Percentiles rank a stretch among this genome's conserved stretches.
These are phyloP conservation scores for Harpegnathos saltator DNA, from an alignment of 1,140 invertebrate species.

Conservation along the genomic window DNA sequence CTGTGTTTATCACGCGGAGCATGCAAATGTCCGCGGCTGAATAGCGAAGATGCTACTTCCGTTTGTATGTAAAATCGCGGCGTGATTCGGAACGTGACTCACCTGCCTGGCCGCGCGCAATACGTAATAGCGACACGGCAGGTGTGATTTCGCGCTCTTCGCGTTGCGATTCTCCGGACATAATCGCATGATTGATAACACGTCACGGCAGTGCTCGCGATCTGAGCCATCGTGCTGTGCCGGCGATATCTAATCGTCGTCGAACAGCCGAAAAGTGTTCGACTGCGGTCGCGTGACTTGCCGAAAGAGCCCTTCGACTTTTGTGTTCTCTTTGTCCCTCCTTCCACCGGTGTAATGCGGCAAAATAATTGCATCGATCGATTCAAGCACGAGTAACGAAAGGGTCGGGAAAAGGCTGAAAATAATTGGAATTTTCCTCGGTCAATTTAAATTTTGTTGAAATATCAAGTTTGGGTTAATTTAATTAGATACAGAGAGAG, in stretches of 20 bases:
- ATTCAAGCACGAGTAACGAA: no score
- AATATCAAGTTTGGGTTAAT: not conserved
- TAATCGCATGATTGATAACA: slow-evolving; percentile 47
- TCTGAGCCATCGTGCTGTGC: not conserved
- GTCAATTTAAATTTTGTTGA: not conserved
- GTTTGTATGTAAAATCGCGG: not conserved
- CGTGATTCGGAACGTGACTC: slow-evolving; percentile 28
- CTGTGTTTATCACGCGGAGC: slow-evolving; percentile 9
- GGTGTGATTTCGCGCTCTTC: not conserved
- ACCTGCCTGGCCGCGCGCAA: not conserved
- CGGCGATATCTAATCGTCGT: slow-evolving; percentile 12
- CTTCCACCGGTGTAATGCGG: no score
- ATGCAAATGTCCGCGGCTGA: slow-evolving; percentile 20
- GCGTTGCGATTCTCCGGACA: slow-evolving; percentile 18
- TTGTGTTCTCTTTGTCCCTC: no score
- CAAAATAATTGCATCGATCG: no score
- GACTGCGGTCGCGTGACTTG: no score
- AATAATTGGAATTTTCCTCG: no score
- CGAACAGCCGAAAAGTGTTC: not conserved
- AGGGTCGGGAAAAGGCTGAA: no score
- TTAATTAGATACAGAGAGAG: not conserved
- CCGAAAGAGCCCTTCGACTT: no score
- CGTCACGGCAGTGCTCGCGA: not conserved
- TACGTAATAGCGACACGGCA: slow-evolving; percentile 25
- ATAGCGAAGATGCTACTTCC: slow-evolving; percentile 11